A percentile compares a stretch with the other conserved stretches of the same genome.
Evolutionary conservation across 2,113 vertebrate genomes (phyloP).

Genomic region (Sialia sialis): DNA sequence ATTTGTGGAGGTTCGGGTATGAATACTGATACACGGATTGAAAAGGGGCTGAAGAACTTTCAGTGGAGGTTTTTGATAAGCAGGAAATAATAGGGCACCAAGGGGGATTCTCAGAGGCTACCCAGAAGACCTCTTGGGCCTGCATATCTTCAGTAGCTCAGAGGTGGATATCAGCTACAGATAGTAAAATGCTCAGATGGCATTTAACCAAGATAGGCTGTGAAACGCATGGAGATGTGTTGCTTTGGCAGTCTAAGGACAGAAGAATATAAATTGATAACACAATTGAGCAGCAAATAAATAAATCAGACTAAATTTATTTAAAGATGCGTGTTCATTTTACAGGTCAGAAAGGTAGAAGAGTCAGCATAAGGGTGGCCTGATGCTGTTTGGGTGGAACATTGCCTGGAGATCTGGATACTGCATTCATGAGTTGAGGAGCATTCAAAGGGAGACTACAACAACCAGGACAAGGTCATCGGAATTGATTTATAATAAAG

Average conservation of each 20-base stretch:
- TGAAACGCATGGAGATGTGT: neutral
- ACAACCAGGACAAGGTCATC: neutral
- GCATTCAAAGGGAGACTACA: neutral
- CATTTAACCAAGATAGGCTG: neutral
- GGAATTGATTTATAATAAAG: neutral
- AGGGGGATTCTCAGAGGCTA: neutral
- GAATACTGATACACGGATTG: neutral
- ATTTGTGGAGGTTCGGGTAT: neutral
- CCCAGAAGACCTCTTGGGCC: neutral
- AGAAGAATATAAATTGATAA: neutral
- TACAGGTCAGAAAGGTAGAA: neutral
- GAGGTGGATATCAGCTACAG: neutral
- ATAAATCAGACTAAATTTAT: neutral
- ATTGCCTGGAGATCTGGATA: neutral
- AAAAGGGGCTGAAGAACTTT: neutral
- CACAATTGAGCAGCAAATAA: neutral
- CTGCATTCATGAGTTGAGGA: neutral
- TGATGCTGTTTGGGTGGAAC: neutral
- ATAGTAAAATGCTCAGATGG: neutral
- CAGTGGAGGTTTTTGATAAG: constrained; percentile 1
- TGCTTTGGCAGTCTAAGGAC: neutral
- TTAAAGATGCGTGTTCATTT: neutral
- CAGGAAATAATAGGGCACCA: neutral
- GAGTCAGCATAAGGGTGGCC: neutral
- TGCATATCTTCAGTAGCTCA: neutral